phyloP scores from a whole-genome alignment of 2,888 invertebrate genomes.

The Thumatha senex region DNA sequence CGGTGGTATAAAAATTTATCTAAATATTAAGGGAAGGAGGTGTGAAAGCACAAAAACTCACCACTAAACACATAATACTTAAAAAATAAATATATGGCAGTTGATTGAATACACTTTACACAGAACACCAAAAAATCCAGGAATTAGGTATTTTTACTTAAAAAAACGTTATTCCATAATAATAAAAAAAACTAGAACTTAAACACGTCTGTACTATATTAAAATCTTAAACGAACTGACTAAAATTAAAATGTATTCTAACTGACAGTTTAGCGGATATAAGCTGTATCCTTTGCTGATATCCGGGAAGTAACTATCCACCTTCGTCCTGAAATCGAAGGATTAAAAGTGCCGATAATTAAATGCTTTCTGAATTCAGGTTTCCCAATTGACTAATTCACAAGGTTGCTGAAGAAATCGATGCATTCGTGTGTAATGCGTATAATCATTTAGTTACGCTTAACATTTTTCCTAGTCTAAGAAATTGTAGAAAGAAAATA shows the following conservation, averaged over 20 bases:
- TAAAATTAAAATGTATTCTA: conserved; percentile 6
- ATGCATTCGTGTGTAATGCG: background rate
- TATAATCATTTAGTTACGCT: background rate
- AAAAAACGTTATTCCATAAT: conserved; percentile 25
- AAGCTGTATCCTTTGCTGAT: conserved; percentile 9
- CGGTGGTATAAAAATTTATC: too few species aligned
- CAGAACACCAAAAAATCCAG: conserved; percentile 12
- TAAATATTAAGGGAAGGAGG: background rate
- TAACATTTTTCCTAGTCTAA: too few species aligned
- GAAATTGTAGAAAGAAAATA: too few species aligned
- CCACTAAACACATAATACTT: background rate
- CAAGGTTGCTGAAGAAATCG: conserved; percentile 17
- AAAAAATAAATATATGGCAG: background rate
- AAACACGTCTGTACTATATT: conserved; percentile 15
- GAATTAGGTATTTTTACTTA: conserved; percentile 23
- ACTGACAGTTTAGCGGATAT: conserved; percentile 17
- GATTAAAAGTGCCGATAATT: conserved; percentile 12
- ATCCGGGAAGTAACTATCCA: conserved; percentile 7
- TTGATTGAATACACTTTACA: background rate
- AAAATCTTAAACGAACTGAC: conserved; percentile 19
- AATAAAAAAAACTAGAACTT: conserved; percentile 6
- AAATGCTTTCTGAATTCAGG: background rate
- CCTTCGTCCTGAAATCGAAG: conserved; percentile 28
- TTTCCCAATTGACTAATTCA: conserved; percentile 21
- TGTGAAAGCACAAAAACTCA: background rate